A percentile compares a stretch with the other conserved stretches of the same genome.
Evolutionary conservation across 2,888 invertebrate species (phyloP).

Genomic region (Idaea aversata): DNA sequence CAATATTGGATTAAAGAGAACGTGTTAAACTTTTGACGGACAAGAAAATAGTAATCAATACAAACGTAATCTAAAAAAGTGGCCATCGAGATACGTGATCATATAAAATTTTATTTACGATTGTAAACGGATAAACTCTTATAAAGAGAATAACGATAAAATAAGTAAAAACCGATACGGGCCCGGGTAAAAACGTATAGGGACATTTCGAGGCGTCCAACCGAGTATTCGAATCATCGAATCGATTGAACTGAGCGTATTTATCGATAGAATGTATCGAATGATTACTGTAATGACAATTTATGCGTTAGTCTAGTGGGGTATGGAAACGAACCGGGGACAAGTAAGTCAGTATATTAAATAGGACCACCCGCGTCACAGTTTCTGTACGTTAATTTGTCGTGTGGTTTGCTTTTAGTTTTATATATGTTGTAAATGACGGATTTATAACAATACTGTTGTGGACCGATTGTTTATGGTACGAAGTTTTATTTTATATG

Average conservation of each 20-base stretch:
- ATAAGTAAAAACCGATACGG: constrained; percentile 49
- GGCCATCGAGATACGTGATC: constrained; percentile 41
- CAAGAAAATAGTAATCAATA: constrained; percentile 39
- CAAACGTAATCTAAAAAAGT: constrained; percentile 46
- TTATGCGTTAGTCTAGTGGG: constrained; percentile 65
- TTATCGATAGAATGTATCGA: constrained; percentile 65
- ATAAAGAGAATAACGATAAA: constrained; percentile 58
- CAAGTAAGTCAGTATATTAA: constrained; percentile 56
- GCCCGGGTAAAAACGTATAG: constrained; percentile 40
- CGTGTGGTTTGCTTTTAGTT: constrained; percentile 35
- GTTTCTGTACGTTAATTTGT: constrained; percentile 33
- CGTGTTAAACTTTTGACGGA: constrained; percentile 30
- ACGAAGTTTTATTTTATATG: constrained; percentile 21
- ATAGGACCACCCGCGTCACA: constrained; percentile 67
- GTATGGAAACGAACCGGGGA: constrained; percentile 69
- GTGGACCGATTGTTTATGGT: constrained; percentile 22
- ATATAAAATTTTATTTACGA: constrained; percentile 54
- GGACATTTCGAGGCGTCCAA: constrained; percentile 53
- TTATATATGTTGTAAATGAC: constrained; percentile 29
- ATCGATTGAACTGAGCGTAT: constrained; percentile 57
- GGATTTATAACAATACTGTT: constrained; percentile 21
- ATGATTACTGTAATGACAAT: constrained; percentile 76
- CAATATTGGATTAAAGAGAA: constrained; percentile 40
- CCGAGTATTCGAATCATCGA: constrained; percentile 55
- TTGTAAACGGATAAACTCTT: constrained; percentile 58